Evolutionary conservation across 2,113 vertebrate species (phyloP).

Genomic region (Cynopterus brachyotis): DNA sequence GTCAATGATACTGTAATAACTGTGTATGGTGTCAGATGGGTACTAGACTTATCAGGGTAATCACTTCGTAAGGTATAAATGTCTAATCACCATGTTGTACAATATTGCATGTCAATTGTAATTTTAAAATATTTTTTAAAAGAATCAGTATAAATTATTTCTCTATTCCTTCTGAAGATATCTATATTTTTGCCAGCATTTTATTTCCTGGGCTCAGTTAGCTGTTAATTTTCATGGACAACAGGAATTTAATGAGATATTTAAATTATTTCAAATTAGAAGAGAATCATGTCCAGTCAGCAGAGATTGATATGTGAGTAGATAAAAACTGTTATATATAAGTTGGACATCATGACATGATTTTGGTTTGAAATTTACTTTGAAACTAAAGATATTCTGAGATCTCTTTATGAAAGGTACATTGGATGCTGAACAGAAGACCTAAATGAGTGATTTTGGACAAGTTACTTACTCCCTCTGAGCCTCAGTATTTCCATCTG

Average conservation of each 20-base stretch:
- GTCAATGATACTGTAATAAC: neutral
- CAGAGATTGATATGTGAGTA: neutral
- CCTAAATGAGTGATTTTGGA: neutral
- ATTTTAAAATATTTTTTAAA: neutral
- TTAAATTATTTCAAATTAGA: conserved; percentile 24
- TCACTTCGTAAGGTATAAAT: neutral
- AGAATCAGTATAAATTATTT: neutral
- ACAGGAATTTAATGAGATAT: neutral
- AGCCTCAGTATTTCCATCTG: neutral
- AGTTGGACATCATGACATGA: neutral
- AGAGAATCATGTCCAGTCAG: neutral
- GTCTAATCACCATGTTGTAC: neutral
- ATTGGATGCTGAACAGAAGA: neutral
- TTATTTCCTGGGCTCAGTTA: neutral
- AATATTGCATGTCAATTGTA: neutral
- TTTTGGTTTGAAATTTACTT: neutral
- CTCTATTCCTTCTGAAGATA: neutral
- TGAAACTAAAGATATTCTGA: neutral
- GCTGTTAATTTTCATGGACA: neutral
- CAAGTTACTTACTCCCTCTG: neutral
- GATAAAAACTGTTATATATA: neutral
- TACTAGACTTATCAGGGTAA: neutral
- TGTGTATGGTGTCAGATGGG: neutral
- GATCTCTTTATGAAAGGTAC: neutral
- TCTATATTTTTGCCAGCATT: neutral